Evolutionary conservation across 2,888 invertebrate genomes (phyloP).

Genomic region (Salticus scenicus): DNA sequence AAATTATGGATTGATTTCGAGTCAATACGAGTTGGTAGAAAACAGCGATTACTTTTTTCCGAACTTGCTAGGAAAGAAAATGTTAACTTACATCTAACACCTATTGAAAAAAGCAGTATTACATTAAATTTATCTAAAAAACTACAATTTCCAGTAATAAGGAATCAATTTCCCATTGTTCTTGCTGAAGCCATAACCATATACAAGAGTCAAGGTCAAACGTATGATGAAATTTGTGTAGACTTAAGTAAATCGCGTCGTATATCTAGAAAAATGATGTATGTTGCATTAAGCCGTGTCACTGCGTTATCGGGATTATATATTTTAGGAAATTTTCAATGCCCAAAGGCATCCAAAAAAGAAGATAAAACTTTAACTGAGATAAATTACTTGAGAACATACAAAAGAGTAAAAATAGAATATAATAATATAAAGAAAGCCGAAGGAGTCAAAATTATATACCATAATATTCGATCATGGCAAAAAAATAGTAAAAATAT

Average conservation of each 20-base stretch:
- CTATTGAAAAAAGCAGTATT: neutral
- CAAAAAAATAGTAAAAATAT: neutral
- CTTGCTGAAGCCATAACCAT: slow-evolving; percentile 72
- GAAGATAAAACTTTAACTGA: neutral
- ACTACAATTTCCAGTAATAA: neutral
- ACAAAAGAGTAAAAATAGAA: neutral
- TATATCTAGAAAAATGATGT: neutral
- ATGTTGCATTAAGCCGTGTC: too few relatives aligned
- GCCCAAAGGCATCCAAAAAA: neutral
- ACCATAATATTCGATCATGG: neutral
- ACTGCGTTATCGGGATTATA: neutral
- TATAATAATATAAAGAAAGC: neutral
- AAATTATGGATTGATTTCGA: neutral
- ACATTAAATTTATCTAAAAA: slow-evolving; percentile 1
- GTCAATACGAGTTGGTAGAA: neutral
- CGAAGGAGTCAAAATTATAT: neutral
- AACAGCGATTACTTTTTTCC: neutral
- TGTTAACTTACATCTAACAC: neutral
- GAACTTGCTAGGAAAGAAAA: neutral
- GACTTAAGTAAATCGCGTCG: neutral
- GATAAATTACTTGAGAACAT: neutral
- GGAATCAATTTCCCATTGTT: slow-evolving; percentile 71
- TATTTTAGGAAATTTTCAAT: neutral
- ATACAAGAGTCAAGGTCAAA: slow-evolving; percentile 71
- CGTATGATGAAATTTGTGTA: neutral